A percentile compares a stretch with the other conserved stretches of the same genome.
phyloP scores from a whole-genome alignment of 2,888 invertebrate genomes.

The Xiphydria camelus region DNA sequence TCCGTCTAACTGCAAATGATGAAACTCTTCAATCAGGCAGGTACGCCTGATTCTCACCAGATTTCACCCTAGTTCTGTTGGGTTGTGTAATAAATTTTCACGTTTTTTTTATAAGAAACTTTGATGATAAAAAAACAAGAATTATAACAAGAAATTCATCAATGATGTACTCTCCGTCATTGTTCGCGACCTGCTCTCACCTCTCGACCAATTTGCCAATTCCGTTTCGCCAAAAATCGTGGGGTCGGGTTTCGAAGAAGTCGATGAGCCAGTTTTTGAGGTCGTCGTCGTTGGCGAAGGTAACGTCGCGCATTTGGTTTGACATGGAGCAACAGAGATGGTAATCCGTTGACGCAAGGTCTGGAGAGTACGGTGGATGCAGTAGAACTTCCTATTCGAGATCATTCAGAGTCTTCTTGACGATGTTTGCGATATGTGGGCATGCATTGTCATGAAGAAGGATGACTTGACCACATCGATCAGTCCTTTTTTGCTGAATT shows the following conservation, averaged over 20 bases:
- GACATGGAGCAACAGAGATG: constrained; percentile 19
- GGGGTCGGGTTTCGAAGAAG: constrained; percentile 17
- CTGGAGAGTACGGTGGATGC: constrained; percentile 24
- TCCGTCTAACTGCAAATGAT: no score
- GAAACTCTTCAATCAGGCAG: no score
- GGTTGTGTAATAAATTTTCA: no score
- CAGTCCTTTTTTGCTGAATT: constrained; percentile 1
- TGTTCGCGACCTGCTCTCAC: constrained; percentile 1
- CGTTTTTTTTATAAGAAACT: no score
- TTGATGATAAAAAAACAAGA: neutral
- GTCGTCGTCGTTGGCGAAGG: constrained; percentile 12
- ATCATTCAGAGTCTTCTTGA: constrained; percentile 7
- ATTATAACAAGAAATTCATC: constrained; percentile 2
- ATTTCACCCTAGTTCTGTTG: no score
- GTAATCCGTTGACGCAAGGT: constrained; percentile 21
- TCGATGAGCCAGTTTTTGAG: constrained; percentile 10
- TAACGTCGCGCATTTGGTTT: constrained; percentile 14
- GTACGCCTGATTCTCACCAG: no score
- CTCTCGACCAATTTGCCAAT: constrained; percentile 11
- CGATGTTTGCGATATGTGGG: constrained; percentile 7
- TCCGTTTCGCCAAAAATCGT: constrained; percentile 14
- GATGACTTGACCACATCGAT: constrained; percentile 16
- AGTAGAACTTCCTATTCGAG: constrained; percentile 19
- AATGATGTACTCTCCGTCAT: no score
- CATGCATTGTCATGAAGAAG: constrained; percentile 12